phyloP scores from a whole-genome alignment of 2,797 vertebrate species.

The Brachyalestes nurse region DNA sequence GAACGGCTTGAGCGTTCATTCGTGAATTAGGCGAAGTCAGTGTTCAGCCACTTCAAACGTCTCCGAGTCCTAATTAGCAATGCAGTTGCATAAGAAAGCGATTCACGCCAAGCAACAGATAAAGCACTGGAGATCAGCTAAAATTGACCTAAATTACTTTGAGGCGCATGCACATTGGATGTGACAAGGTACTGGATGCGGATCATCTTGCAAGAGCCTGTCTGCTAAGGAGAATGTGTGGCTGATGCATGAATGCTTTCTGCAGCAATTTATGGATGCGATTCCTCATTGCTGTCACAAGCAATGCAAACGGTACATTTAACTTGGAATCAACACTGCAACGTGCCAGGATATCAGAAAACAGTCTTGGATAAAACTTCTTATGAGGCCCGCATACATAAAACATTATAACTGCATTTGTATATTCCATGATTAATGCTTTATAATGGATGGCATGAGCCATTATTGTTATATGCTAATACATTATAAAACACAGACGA shows the following conservation, averaged over 20 bases:
- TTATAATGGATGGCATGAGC: neutral
- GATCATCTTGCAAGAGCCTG: neutral
- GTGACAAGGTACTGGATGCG: constrained; percentile 17
- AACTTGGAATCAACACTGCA: neutral
- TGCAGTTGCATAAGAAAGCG: neutral
- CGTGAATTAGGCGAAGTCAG: neutral
- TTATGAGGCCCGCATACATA: neutral
- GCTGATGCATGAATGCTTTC: constrained; percentile 30
- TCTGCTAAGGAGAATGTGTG: constrained; percentile 2
- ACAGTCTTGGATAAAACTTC: neutral
- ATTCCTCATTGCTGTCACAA: constrained; percentile 31
- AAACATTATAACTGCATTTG: neutral
- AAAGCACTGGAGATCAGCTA: neutral
- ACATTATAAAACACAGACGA: too few relatives aligned
- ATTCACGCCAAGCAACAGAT: neutral
- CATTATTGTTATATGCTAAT: neutral
- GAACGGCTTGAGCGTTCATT: neutral
- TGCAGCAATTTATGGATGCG: constrained; percentile 22
- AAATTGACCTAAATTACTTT: neutral
- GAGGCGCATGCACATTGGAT: constrained; percentile 19
- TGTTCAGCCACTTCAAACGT: neutral
- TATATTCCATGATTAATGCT: neutral
- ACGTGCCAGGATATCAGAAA: neutral
- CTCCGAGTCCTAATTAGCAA: neutral
- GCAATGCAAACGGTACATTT: constrained; percentile 38